These are phyloP conservation scores for Seriola rivoliana DNA, from an alignment of 2,113 vertebrate genomes.

Conservation along the genomic window DNA sequence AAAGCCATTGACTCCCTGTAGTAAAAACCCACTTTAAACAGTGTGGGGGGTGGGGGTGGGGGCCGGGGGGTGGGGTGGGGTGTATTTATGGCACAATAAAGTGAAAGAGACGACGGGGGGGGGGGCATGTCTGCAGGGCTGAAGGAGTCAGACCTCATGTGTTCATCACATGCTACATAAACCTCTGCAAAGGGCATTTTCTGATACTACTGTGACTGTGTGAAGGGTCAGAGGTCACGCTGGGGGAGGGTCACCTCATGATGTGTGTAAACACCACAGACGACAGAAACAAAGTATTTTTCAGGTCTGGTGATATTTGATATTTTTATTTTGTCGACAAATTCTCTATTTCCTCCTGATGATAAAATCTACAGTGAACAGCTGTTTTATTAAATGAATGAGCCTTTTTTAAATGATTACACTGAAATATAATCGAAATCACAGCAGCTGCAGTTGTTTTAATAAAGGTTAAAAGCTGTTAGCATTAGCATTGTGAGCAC, in stretches of 20 bases:
- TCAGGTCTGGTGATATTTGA: background rate
- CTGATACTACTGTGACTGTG: background rate
- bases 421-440: no score
- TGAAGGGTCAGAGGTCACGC: background rate
- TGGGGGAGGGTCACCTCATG: background rate
- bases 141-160: background rate
- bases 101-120: background rate
- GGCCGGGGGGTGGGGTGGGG: background rate
- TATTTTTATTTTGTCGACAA: no score
- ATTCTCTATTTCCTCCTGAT: no score
- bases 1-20: no score
- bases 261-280: background rate
- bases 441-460: no score
- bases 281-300: background rate
- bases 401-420: no score
- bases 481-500: no score
- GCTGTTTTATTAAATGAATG: no score
- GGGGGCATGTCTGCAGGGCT: conserved; percentile 10
- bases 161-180: conserved; percentile 53
- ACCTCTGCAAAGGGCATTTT: background rate
- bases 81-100: conserved; percentile 5
- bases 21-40: no score
- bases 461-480: no score
- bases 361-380: no score
- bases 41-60: background rate